Conservation (phyloP, 2,888 invertebrate species). For the Nineta flava region DNA sequence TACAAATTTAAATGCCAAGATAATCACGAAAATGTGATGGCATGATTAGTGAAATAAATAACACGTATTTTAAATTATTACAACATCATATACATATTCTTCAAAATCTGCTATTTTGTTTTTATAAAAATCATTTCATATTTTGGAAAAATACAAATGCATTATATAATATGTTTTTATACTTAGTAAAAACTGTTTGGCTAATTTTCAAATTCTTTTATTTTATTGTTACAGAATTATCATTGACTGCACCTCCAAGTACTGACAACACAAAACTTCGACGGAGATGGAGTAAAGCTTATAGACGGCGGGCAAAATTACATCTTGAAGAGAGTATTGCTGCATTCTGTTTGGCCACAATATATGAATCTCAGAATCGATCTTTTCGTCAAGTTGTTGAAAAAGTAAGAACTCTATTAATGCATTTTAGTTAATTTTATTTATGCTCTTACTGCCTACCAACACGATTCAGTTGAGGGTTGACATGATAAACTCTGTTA, state of each 20-base stretch:
- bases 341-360: conserved; percentile 3
- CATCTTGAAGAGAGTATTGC: conserved; percentile 5
- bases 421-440: not conserved
- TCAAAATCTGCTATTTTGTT: too few relatives aligned
- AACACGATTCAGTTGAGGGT: too few relatives aligned
- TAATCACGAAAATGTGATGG: too few relatives aligned
- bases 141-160: too few relatives aligned
- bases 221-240: not conserved
- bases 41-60: too few relatives aligned
- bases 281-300: conserved; percentile 1
- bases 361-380: conserved; percentile 3
- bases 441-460: not conserved
- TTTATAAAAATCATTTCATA: too few relatives aligned
- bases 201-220: not conserved
- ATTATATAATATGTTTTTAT: too few relatives aligned
- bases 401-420: not conserved
- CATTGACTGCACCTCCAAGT: conserved; percentile 34
- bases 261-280: conserved; percentile 33
- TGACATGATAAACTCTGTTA: too few relatives aligned
- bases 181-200: too few relatives aligned
- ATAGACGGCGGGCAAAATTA: not conserved
- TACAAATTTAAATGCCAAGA: too few relatives aligned
- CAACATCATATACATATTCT: too few relatives aligned
- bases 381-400: not conserved
- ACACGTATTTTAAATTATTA: too few relatives aligned